Evolutionary conservation across 2,113 vertebrate species (phyloP), one percentile per base, ranked within the genome.

Genomic region (Chaenocephalus aceratus): DNA sequence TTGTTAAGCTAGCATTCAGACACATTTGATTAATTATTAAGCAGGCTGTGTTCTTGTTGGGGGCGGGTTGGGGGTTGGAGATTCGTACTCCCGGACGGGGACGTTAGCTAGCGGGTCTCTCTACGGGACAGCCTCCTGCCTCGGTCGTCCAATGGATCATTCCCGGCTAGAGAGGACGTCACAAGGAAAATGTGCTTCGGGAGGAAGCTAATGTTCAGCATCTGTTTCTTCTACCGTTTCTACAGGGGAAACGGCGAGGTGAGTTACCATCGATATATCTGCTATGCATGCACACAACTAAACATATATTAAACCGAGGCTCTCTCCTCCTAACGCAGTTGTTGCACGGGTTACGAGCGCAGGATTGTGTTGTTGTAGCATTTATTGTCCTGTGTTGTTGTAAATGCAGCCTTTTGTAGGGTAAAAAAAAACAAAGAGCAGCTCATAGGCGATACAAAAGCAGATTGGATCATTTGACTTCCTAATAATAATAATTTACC

Each of bases 381-480:
- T 54, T 57, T 56, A 70, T 87, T 69, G 79, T 66, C 12, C 51
- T 15, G 41, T 3, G 58, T 53, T 69, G 41, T 72, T 10, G 49
- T 48, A 12, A 72, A 41, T 54, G 8, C 66, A 59, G 34, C 56
- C 58, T 10, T 56, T 15, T 79, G 51, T 23, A n/a, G 52, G 23
- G n/a, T 61, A 34, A 49, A 57, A 60, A n/a, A 80, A 41, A 84
- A 94, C 91, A 92, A 90, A 91, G 89, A 84, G 83, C 79, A 62
- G 72, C 63, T 79, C 59, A 49, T 49, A 18, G n/a, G n/a, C 23
- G 14, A 46, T 12, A n/a, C 45, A 51, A 3, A 52, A n/a, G 21
- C 16, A 9, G 2, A 34, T 12, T 21, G 54, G 56, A 46, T 11
- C 7, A 1, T 51, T 34, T 30, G 34, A 69, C 69, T 73, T 71